Conservation (phyloP, 64 coral and sea anemone genomes). For the Cladopsammia gracilis region DNA sequence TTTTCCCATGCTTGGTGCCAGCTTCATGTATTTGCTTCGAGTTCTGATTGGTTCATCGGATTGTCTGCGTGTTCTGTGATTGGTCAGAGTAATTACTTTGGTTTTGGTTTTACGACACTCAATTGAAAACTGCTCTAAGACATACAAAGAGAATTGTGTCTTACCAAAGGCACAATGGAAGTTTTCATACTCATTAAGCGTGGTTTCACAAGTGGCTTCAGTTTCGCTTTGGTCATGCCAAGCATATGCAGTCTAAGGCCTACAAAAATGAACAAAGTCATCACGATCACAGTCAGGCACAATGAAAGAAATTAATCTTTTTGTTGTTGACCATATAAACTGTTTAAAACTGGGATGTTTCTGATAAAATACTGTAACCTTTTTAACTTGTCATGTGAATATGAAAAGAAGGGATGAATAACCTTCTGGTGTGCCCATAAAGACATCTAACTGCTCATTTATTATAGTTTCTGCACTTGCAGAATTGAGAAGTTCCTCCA, state of each 20-base stretch:
- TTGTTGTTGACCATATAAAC: too few species aligned
- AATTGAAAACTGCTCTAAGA: too few species aligned
- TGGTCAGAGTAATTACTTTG: too few species aligned
- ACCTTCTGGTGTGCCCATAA: constrained; percentile 90
- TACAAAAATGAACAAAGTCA: constrained; percentile 14
- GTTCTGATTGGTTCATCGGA: too few species aligned
- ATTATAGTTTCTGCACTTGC: constrained; percentile 47
- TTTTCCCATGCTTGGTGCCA: too few species aligned
- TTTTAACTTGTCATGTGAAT: too few species aligned
- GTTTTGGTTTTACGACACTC: too few species aligned
- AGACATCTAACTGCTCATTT: constrained; percentile 70
- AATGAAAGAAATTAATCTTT: not conserved
- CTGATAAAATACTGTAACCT: too few species aligned
- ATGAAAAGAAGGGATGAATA: not conserved
- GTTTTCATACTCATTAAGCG: constrained; percentile 58
- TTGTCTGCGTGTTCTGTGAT: too few species aligned
- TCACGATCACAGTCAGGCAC: not conserved
- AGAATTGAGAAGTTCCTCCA: constrained; percentile 64
- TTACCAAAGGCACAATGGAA: constrained; percentile 79
- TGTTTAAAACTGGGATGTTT: too few species aligned
- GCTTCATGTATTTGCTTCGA: too few species aligned
- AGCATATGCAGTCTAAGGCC: constrained; percentile 58
- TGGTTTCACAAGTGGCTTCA: constrained; percentile 63
- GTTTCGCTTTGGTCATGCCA: constrained; percentile 76
- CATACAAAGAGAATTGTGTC: not conserved